Base-by-base conservation (phyloP, 2,888 invertebrate species). In the Neocrepidodera transversa region DNA sequence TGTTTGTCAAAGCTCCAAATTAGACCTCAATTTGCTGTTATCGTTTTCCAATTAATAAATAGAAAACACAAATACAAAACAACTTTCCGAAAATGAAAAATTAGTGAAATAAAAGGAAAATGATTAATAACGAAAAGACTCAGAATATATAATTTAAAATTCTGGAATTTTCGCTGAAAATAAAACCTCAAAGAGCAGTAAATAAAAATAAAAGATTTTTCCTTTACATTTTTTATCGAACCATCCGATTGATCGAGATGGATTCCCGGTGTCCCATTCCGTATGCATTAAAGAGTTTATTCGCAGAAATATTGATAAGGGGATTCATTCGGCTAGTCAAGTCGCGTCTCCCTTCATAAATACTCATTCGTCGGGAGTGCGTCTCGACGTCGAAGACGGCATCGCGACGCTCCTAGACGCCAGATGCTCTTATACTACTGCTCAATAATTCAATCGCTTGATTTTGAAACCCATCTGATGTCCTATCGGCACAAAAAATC, bases 401-500 rank as follows among this genome's bases (percentile, higher is more conserved):
- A 65, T 60, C 61, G 53, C 61, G 54, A 62, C 58, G 58, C 64
- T 66, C 14, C 56, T 64, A 68, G 71, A 70, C 70, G 68, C 72
- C 74, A 74, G 70, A 71, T 74, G 74, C 68, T 72, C 71, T 68
- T 63, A 68, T 64, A 65, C 63, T 59, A 60, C 70, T 67, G 58
- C 64, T 74, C 71, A 71, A 74, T 74, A 71, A 74, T 74, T 73
- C 73, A 74, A 57, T 62, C 54, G 61, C 64, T 60, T 66, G 70
- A 70, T 70, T 67, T 66, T 64, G 43, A 65, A 66, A 71, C 71
- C 70, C 74, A 74, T 74, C 72, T 74, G 72, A 71, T 71, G 69
- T 69, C 68, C 62, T 63, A 56, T 60, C 54, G 52, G 45, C 38
- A 35, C 42, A 42, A 20, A 14, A 42, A 11, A 20, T 42, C 42